Base-by-base conservation (phyloP, 1,140 invertebrate genomes). In the Magallana gigas region DNA sequence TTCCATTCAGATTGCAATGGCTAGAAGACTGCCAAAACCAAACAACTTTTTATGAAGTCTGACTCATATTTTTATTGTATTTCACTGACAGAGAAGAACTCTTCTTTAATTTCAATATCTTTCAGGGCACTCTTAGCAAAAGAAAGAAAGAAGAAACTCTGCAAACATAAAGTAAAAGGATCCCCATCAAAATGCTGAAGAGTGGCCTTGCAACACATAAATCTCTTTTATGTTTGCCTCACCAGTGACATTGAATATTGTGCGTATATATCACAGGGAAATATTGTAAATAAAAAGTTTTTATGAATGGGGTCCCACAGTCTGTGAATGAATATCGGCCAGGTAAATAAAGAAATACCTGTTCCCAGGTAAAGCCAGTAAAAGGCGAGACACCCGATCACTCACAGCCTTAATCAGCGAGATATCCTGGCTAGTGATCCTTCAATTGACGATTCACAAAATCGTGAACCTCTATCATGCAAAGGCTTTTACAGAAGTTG, bases 291-390 rank as follows among this genome's bases (percentile, higher is more conserved):
- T 76, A 76, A 76, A 62, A 76, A 76, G 68, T 76, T 76, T 48
- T 76, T 76, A 76, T 76, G 68, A 76, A 76, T 76, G 68, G 68
- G 68, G 68, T 5, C 18, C 68, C 36, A 18, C 8, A 76, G 68
- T 76, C 68, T 76, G 68, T 76, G 68, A 76, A 76, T 76, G 68
- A 76, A 76, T 76, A 76, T 76, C 68, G 12, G 68, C 68, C 36
- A 76, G 68, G 68, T 76, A 76, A 76, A 76, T 76, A 76, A 76
- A 76, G 68, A 76, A 76, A 76, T 76, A 76, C 68, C 68, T 76
- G 68, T 76, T 76, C 68, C 68, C 68, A 76, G 68, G 68, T 76
- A 76, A 76, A 29, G 23, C 68, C 23, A 76, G 68, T 18, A 29
- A 76, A 76, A 76, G 18, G 23, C 14, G 23, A 11, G 68, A 76